Base-by-base conservation (phyloP, 2,888 invertebrate genomes). In the Miltochrista miniata region DNA sequence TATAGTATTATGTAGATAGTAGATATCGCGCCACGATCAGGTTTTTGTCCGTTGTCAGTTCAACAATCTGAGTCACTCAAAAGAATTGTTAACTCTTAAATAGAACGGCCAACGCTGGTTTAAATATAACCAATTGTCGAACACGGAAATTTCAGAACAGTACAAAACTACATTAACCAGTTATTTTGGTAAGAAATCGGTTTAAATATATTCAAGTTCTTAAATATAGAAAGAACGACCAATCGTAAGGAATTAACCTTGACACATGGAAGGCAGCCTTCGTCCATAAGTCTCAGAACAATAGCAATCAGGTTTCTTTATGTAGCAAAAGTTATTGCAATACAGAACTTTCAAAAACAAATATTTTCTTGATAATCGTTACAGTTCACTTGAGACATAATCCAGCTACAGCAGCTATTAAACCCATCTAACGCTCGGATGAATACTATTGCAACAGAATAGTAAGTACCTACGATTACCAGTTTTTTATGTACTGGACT, bases 221-320 rank as follows among this genome's bases (percentile, higher is more conserved):
- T 60, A 63, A 15, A 15, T 51, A 58, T 48, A 54, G 52, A 52
- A 66, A 71, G 56, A 59, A 61, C 63, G 63, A 76, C 72, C 75
- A 77, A 75, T 72, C 64, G 70, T 68, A 70, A 76, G 74, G 73
- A 76, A 79, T 80, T 83, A 59, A 72, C 86, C 86, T 87, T 87
- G 87, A 85, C 81, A 83, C 68, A 70, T 74, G 70, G 76, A 79
- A 74, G 78, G 70, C 75, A 85, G 79, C 88, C 87, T 89, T 87
- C 85, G 59, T 67, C 59, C 52, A 63, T 74, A 72, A 24, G 18
- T 24, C 18, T 74, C 72, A 70, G 70, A 81, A 79, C 74, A 66
- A 79, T 76, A 77, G 69, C 76, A 76, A 81, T 82, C 79, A 59
- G 67, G 79, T 82, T 81, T 76, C 53, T 59, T 51, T 48, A 53